A percentile compares a stretch with the other conserved stretches of the same genome.
Evolutionary conservation across 2,797 vertebrate genomes (phyloP).

Genomic region (Phalanger gymnotis): DNA sequence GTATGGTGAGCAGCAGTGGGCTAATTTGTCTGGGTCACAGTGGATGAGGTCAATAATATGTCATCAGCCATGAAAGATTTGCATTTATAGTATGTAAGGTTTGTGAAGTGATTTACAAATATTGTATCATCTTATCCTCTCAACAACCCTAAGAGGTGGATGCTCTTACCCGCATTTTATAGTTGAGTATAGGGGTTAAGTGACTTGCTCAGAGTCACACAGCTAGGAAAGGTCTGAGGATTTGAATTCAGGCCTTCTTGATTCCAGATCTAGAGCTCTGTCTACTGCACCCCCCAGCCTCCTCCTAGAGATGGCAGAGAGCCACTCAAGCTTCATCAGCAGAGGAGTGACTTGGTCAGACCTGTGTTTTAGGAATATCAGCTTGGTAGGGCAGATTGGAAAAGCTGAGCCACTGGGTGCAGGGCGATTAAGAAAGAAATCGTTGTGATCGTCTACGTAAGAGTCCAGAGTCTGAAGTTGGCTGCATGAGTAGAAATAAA

Average conservation of each 20-base stretch:
- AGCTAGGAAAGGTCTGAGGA: background rate
- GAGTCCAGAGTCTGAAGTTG: background rate
- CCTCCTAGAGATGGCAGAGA: background rate
- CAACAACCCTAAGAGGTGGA: background rate
- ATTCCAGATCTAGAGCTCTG: background rate
- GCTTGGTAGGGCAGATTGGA: background rate
- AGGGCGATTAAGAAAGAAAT: background rate
- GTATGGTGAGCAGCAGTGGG: background rate
- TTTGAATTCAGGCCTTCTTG: background rate
- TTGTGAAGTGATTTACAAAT: background rate
- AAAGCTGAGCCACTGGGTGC: background rate
- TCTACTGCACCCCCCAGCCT: rapidly evolving
- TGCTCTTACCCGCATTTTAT: background rate
- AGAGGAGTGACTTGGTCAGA: background rate
- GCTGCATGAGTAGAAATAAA: background rate
- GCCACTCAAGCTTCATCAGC: background rate
- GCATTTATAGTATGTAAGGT: background rate
- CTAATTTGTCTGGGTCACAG: background rate
- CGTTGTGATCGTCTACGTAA: background rate
- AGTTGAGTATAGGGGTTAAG: background rate
- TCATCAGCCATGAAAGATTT: background rate
- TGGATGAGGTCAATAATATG: background rate
- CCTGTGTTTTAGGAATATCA: background rate
- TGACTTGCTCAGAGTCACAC: background rate
- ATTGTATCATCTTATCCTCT: background rate